Evolutionary conservation across 2,797 vertebrate genomes (phyloP).

Genomic region (Gymnoscopelus microlampas): DNA sequence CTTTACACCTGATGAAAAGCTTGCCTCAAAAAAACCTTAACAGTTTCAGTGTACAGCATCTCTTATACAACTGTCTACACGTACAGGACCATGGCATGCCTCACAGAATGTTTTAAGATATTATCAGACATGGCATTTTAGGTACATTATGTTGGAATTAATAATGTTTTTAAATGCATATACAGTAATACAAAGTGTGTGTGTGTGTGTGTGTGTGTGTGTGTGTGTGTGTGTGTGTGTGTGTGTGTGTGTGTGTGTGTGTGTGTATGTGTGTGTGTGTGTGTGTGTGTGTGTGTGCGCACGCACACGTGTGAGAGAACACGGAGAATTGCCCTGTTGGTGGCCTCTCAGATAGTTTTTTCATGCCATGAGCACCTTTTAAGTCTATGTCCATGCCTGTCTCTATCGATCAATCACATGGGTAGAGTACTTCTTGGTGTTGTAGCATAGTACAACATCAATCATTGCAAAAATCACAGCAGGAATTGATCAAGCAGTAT

Average conservation of each 20-base stretch:
- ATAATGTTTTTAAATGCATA: not conserved
- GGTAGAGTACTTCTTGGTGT: not conserved
- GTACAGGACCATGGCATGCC: conserved; percentile 47
- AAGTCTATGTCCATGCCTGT: not conserved
- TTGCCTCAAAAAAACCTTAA: conserved; percentile 37
- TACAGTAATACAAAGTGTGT: not conserved
- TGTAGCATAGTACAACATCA: not conserved
- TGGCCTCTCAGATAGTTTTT: no score
- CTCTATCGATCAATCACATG: no score
- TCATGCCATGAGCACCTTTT: no score
- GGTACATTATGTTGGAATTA: not conserved
- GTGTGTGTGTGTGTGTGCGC: not conserved
- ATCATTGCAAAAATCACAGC: not conserved
- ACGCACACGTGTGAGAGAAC: not conserved
- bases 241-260: not conserved
- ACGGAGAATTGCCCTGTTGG: no score
- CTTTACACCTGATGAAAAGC: conserved; percentile 15
- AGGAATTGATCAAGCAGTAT: not conserved
- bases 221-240: conserved; percentile 11
- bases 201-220: not conserved
- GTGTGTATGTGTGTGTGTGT: conserved; percentile 15
- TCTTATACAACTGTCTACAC: conserved; percentile 30
- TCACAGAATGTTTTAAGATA: conserved; percentile 30
- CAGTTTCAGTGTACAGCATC: conserved; percentile 60
- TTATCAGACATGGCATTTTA: not conserved